Evolutionary conservation across 2,113 vertebrate genomes (phyloP), one percentile per base, ranked within the genome.

Genomic region (Megaleporinus macrocephalus): DNA sequence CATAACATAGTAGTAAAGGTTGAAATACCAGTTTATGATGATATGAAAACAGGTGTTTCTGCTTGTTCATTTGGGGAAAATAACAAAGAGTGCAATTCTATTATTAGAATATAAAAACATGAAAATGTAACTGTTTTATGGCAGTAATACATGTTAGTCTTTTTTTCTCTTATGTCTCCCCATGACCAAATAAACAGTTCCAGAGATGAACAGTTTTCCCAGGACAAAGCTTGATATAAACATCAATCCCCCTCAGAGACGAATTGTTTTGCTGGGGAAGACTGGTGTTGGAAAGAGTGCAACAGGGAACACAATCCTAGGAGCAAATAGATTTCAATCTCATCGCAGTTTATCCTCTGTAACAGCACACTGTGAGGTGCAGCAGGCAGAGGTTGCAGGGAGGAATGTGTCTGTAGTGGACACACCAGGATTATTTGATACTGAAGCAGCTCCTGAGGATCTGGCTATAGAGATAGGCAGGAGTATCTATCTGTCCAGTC

Each of bases 381-480:
- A 68, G 0, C 13, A 29, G 0, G 18, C n/a, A 0, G 4, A 41
- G 0, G 59, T 53, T 27, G 15, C 13, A 41, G 70, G 49, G 14
- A 79, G 55, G 27, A 44, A 22, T 0, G 6, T 65, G 16, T 22
- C 24, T 59, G 76, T 87, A 29, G 24, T 82, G 2, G 86, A 87
- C 41, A 87, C 86, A 29, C 85, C 82, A 47, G 79, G 76, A 27
- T 51, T 87, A 1, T 77, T 82, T 26, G 51, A 87, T 66, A 73
- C 75, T 57, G 0, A 14, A 0, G 10, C 55, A 5, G 47, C 24
- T 3, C 5, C 18, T 20, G 68, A 82, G 1, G 14, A 59, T 0
- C 14, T 75, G 27, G 1, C 5, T 5, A 1, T 0, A 0, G 75
- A 87, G 76, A 77, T 86, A 27, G 29, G 3, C 0, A 72, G 9